phyloP scores from a whole-genome alignment of 2,888 invertebrate species.

The Leptinotarsa rubiginosa region DNA sequence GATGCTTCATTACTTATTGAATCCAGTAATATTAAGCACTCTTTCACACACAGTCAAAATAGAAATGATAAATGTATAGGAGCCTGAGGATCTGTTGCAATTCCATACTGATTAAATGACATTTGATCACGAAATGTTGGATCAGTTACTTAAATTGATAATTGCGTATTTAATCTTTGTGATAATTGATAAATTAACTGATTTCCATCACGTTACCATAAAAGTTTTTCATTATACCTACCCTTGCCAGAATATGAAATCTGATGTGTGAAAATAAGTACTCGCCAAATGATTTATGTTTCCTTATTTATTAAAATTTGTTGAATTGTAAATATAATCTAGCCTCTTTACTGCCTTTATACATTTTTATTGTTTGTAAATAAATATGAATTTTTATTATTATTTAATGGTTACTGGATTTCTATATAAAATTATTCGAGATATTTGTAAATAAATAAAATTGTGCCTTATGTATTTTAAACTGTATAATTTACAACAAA shows the following conservation, averaged over 20 bases:
- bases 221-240: not conserved
- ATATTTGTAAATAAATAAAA: constrained; percentile 37
- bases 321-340: constrained; percentile 15
- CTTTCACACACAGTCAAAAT: constrained; percentile 24
- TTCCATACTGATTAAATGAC: not conserved
- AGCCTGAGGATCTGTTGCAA: constrained; percentile 12
- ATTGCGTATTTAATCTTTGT: not conserved
- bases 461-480: constrained; percentile 28
- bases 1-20: constrained; percentile 75
- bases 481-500: constrained; percentile 18
- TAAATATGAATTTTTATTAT: constrained; percentile 32
- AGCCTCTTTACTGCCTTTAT: constrained; percentile 8
- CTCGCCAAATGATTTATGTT: not conserved
- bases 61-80: constrained; percentile 38
- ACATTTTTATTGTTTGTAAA: constrained; percentile 29
- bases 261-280: constrained; percentile 7
- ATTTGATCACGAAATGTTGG: not conserved
- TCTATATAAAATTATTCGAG: constrained; percentile 29
- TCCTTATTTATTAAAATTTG: constrained; percentile 14
- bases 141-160: not conserved
- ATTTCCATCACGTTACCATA: constrained; percentile 14
- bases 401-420: constrained; percentile 41
- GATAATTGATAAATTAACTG: not conserved
- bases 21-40: constrained; percentile 59
- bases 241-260: constrained; percentile 7